Conservation (phyloP, 2,113 vertebrate genomes). For the human region GRCh38 chrX:53885501-53886000, state of each 20-base stretch:
- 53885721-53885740: neutral
- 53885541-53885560: neutral
- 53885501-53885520: neutral
- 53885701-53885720: neutral
- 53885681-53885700: neutral
- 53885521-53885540: neutral
- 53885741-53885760: neutral
- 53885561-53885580: neutral
- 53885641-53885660: neutral
- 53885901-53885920: too few species aligned
- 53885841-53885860: too few species aligned
- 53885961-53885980: too few species aligned
- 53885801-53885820: too few species aligned
- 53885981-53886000: too few species aligned
- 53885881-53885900: too few species aligned
- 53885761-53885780: neutral
- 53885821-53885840: too few species aligned
- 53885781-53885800: neutral
- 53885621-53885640: neutral
- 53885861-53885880: too few species aligned
- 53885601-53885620: neutral
- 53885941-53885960: too few species aligned
- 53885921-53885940: too few species aligned
- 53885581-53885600: neutral
- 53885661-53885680: neutral